phyloP scores from a whole-genome alignment of 2,797 vertebrate genomes.

The Karalla daura region DNA sequence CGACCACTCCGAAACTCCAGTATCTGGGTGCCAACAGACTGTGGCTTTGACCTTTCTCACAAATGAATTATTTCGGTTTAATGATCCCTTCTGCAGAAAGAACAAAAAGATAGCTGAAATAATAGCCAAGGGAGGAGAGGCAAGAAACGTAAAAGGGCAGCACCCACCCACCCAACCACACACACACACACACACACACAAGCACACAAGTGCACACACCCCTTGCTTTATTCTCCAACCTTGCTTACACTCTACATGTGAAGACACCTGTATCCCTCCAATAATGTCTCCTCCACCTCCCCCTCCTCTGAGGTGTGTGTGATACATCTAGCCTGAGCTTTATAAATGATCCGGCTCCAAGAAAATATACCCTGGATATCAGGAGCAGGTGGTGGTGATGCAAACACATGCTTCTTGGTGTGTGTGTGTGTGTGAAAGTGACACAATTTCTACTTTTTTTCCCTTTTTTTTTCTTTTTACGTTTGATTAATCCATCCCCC shows the following conservation, averaged over 20 bases:
- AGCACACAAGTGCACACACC: too few species aligned
- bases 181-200: too few species aligned
- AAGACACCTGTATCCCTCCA: conserved; percentile 61
- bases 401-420: conserved; percentile 22
- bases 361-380: conserved; percentile 37
- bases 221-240: conserved; percentile 36
- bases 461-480: conserved; percentile 38
- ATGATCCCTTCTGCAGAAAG: conserved; percentile 75
- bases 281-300: conserved; percentile 46
- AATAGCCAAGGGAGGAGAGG: conserved; percentile 47
- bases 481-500: conserved; percentile 73
- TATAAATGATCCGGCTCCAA: conserved; percentile 54
- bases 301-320: conserved; percentile 44
- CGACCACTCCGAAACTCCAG: conserved; percentile 52
- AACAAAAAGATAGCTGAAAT: conserved; percentile 73
- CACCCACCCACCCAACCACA: too few species aligned
- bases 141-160: conserved; percentile 50
- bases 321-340: conserved; percentile 37
- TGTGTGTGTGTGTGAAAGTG: conserved; percentile 54
- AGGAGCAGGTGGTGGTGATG: conserved; percentile 54
- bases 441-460: conserved; percentile 36
- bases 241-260: conserved; percentile 32
- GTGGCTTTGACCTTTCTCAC: conserved; percentile 79
- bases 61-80: conserved; percentile 83
- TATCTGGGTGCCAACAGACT: conserved; percentile 73